These are phyloP conservation scores for Leiothrix lutea DNA, from an alignment of 2,113 vertebrate species.

Conservation along the genomic window DNA sequence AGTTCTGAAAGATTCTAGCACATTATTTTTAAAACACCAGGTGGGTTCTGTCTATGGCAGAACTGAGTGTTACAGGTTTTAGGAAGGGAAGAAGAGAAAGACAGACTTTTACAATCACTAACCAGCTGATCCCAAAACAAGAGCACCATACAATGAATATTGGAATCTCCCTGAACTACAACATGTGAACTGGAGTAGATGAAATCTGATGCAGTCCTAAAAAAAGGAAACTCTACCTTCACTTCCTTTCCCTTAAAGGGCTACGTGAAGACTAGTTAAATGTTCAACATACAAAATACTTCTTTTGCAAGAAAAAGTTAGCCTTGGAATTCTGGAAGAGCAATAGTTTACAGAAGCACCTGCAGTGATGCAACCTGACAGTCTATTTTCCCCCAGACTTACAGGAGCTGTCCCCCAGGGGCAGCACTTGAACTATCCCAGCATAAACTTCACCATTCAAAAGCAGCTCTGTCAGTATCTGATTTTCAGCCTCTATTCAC, in stretches of 20 bases:
- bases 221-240: background rate
- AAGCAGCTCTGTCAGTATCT: background rate
- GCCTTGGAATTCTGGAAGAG: background rate
- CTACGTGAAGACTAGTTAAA: background rate
- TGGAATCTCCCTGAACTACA: background rate
- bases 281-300: background rate
- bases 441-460: background rate
- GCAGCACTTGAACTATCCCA: background rate
- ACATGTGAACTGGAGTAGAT: background rate
- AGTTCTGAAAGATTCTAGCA: background rate
- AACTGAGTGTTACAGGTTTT: background rate
- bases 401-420: background rate
- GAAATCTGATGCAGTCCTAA: background rate
- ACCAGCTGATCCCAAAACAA: fast-evolving
- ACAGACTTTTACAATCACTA: background rate
- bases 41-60: background rate
- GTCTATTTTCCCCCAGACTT: background rate
- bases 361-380: background rate
- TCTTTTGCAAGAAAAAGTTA: background rate
- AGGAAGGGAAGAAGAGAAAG: background rate
- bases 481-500: background rate
- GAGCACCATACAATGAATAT: background rate
- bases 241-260: background rate
- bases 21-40: background rate
- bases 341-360: background rate